These are phyloP conservation scores for Pleuronectes platessa DNA, from an alignment of 2,113 vertebrate species.

Conservation along the genomic window DNA sequence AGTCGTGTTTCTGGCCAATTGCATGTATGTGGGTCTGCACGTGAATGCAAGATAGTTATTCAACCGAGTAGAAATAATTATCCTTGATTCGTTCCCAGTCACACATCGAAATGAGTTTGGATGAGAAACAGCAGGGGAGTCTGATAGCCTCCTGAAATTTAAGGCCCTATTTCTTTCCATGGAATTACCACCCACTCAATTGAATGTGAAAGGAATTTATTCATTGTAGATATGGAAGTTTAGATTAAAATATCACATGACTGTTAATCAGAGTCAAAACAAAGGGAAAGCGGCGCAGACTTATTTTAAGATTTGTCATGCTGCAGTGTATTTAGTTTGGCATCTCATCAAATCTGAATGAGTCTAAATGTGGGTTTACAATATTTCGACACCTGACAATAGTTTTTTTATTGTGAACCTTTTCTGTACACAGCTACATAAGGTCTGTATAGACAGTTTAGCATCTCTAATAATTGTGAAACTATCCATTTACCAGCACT, in stretches of 20 bases:
- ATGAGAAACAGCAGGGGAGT: constrained; percentile 68
- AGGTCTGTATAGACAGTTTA: no score
- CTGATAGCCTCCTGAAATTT: constrained; percentile 47
- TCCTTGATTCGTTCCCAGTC: constrained; percentile 77
- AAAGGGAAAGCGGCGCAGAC: constrained; percentile 7
- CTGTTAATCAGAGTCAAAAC: constrained; percentile 47
- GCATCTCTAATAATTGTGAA: no score
- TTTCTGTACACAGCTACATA: not conserved
- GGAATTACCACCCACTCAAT: constrained; percentile 43
- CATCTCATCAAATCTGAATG: constrained; percentile 36
- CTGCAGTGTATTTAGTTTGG: constrained; percentile 26
- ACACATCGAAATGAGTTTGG: constrained; percentile 75
- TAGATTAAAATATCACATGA: constrained; percentile 35
- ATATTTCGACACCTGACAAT: not conserved
- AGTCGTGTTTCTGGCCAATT: constrained; percentile 2
- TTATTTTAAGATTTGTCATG: constrained; percentile 51
- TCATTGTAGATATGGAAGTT: constrained; percentile 41
- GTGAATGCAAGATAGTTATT: constrained; percentile 42
- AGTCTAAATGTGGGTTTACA: constrained; percentile 20
- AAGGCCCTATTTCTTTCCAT: constrained; percentile 58
- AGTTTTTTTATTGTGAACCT: not conserved
- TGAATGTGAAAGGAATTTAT: constrained; percentile 57
- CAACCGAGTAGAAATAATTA: constrained; percentile 69
- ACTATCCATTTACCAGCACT: no score
- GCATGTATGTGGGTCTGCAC: constrained; percentile 8